phyloP scores from a whole-genome alignment of 2,797 vertebrate genomes.

The Gastrophryne carolinensis region DNA sequence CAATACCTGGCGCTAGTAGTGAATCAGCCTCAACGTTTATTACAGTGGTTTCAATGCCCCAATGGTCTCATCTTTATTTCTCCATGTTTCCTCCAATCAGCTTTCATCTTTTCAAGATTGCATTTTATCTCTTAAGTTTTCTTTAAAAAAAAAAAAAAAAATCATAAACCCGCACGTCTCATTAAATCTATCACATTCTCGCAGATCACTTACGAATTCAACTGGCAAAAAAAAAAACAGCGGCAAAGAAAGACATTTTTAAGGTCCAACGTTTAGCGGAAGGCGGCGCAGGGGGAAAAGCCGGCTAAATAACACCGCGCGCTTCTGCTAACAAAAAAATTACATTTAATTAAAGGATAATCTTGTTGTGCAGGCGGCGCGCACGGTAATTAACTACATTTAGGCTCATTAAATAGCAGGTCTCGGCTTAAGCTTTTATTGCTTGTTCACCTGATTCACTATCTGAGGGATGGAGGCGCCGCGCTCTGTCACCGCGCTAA shows the following conservation, averaged over 20 bases:
- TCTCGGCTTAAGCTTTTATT: slow-evolving; percentile 20
- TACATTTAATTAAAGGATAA: slow-evolving; percentile 50
- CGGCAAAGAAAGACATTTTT: slow-evolving; percentile 6
- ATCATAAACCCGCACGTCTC: slow-evolving; percentile 51
- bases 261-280: slow-evolving; percentile 3
- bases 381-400: slow-evolving; percentile 49
- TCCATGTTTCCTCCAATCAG: background rate
- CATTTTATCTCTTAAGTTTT: slow-evolving; percentile 59
- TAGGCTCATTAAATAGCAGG: slow-evolving; percentile 47
- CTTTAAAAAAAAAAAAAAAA: slow-evolving; percentile 45
- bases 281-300: background rate
- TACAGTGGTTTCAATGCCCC: no score
- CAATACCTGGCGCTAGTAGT: no score
- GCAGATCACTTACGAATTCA: slow-evolving; percentile 49
- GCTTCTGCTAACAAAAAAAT: slow-evolving; percentile 38
- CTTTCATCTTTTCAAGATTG: slow-evolving; percentile 49
- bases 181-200: slow-evolving; percentile 64
- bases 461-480: background rate
- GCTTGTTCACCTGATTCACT: slow-evolving; percentile 3
- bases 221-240: slow-evolving; percentile 22
- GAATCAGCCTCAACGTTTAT: no score
- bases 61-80: no score
- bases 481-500: background rate
- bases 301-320: background rate
- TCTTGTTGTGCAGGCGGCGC: slow-evolving; percentile 36